A percentile compares a stretch with the other conserved stretches of the same genome.
Evolutionary conservation across 2,113 vertebrate genomes (phyloP).

Genomic region (Variabilichromis moorii): DNA sequence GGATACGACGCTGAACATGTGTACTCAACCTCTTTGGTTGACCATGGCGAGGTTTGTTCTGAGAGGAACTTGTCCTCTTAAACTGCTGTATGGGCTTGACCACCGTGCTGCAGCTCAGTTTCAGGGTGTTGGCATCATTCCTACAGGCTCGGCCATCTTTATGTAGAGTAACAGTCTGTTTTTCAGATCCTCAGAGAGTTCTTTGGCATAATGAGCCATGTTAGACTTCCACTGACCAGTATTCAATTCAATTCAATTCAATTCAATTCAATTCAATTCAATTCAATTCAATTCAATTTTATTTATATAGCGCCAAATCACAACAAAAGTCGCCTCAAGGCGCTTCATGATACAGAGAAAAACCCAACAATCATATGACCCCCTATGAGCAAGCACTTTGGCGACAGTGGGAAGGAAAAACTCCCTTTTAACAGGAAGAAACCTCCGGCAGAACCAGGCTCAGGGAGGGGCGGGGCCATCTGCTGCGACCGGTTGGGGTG

Average conservation of each 20-base stretch:
- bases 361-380: no score
- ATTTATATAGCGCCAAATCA: no score
- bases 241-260: not conserved
- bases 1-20: not conserved
- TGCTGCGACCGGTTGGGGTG: fast-evolving
- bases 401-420: no score
- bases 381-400: no score
- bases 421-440: no score
- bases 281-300: no score
- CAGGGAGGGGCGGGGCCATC: no score
- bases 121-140: not conserved
- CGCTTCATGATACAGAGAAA: no score
- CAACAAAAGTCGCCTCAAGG: no score
- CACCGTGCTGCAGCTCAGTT: not conserved
- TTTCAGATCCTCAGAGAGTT: not conserved
- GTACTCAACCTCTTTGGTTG: not conserved
- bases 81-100: not conserved
- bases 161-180: not conserved
- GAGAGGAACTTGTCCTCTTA: fast-evolving
- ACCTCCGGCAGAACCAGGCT: no score
- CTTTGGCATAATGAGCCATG: not conserved
- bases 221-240: not conserved
- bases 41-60: not conserved
- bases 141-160: not conserved
- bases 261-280: no score